phyloP scores from a whole-genome alignment of 2,113 vertebrate species.

The Leucoraja erinaceus region DNA sequence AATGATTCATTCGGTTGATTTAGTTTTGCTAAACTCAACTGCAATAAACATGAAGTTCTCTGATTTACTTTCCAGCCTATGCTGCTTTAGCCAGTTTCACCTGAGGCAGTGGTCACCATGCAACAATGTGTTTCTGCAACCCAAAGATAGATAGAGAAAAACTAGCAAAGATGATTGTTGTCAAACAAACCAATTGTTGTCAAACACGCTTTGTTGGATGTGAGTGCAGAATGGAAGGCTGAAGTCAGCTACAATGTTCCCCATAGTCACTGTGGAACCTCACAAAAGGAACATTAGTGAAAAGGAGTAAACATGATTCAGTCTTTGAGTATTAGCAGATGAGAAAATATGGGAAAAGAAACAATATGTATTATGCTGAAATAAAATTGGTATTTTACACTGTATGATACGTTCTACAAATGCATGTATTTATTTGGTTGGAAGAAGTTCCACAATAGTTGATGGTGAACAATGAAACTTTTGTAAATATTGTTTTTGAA shows the following conservation, averaged over 20 bases:
- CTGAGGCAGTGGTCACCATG: background rate
- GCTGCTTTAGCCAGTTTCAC: background rate
- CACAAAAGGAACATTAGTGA: background rate
- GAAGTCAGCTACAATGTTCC: background rate
- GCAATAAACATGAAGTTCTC: background rate
- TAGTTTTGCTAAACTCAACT: background rate
- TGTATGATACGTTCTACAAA: background rate
- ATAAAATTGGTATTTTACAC: background rate
- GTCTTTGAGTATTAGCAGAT: background rate
- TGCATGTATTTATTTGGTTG: background rate
- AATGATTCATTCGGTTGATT: background rate
- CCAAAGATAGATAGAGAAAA: background rate
- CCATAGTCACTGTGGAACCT: background rate
- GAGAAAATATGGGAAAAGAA: background rate
- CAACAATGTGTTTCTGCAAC: background rate
- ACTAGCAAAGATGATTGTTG: background rate
- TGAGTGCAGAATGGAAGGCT: background rate
- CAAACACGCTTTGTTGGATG: background rate
- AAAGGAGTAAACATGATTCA: too few species aligned
- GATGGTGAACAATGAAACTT: background rate
- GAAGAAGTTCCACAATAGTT: background rate
- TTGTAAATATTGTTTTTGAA: background rate
- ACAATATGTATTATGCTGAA: background rate
- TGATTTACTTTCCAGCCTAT: background rate
- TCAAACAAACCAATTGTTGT: background rate